These are phyloP conservation scores for Huso huso DNA, from an alignment of 2,797 vertebrate species.

Conservation along the genomic window DNA sequence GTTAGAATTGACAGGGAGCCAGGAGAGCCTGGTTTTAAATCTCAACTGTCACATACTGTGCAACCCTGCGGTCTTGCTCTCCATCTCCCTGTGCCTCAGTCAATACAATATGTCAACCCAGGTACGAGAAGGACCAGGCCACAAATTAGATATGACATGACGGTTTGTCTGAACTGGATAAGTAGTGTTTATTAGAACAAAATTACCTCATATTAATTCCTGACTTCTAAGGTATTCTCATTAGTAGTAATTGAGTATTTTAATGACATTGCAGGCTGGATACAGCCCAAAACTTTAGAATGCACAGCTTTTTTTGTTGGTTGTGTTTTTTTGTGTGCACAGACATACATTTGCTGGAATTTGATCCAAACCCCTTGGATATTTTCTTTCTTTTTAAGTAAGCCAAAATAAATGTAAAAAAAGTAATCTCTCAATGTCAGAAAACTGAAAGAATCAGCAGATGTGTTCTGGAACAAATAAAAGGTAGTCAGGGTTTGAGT, in stretches of 20 bases:
- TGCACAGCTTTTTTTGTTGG: too few relatives aligned
- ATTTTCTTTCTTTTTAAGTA: too few relatives aligned
- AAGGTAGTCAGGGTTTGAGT: too few relatives aligned
- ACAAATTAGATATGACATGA: slow-evolving; percentile 8
- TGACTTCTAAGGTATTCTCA: slow-evolving; percentile 10
- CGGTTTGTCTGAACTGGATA: neutral
- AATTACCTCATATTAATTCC: slow-evolving; percentile 13
- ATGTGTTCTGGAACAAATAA: too few relatives aligned
- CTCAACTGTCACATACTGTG: neutral
- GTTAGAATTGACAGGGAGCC: slow-evolving; percentile 6
- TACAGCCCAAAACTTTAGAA: too few relatives aligned
- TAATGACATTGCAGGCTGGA: too few relatives aligned
- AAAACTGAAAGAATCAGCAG: too few relatives aligned
- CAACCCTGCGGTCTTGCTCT: neutral
- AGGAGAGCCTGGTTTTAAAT: slow-evolving; percentile 12
- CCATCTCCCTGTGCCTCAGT: slow-evolving; percentile 1
- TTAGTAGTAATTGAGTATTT: neutral
- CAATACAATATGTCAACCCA: slow-evolving; percentile 12
- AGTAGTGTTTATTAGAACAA: neutral
- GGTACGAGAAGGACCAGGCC: slow-evolving; percentile 1
- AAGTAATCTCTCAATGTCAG: too few relatives aligned
- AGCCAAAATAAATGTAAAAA: too few relatives aligned
- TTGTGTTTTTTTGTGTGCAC: too few relatives aligned
- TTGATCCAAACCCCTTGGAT: too few relatives aligned
- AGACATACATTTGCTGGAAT: too few relatives aligned